Evolutionary conservation across 2,888 invertebrate species (phyloP).

Genomic region (Watsonalla binaria): DNA sequence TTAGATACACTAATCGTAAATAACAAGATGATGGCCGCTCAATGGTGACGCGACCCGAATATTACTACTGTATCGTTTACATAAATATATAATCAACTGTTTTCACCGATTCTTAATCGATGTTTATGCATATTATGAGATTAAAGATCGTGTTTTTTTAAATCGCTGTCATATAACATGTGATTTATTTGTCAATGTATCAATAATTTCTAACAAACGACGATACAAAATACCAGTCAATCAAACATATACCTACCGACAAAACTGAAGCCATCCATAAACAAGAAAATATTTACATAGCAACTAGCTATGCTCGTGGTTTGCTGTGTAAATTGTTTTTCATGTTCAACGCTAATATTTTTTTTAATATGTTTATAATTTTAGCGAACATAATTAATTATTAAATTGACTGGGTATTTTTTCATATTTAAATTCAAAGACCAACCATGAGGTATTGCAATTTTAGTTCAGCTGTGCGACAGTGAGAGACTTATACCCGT

Average conservation of each 20-base stretch:
- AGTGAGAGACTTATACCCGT: no score
- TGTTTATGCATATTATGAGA: conserved; percentile 3
- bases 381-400: no score
- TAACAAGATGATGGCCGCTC: conserved; percentile 22
- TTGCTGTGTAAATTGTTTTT: no score
- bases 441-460: no score
- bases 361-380: no score
- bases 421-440: no score
- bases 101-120: conserved; percentile 8
- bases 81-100: conserved; percentile 13
- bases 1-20: conserved; percentile 20
- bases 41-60: conserved; percentile 12
- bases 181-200: background rate
- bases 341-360: no score
- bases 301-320: no score
- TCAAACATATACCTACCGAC: background rate
- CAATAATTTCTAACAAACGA: background rate
- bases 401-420: no score
- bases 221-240: background rate
- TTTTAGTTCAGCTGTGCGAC: no score
- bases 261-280: no score
- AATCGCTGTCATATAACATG: background rate
- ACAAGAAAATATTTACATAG: no score
- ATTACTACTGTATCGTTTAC: conserved; percentile 12
- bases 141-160: background rate